Evolutionary conservation across 2,113 vertebrate genomes (phyloP).

Genomic region (Rhea pennata): DNA sequence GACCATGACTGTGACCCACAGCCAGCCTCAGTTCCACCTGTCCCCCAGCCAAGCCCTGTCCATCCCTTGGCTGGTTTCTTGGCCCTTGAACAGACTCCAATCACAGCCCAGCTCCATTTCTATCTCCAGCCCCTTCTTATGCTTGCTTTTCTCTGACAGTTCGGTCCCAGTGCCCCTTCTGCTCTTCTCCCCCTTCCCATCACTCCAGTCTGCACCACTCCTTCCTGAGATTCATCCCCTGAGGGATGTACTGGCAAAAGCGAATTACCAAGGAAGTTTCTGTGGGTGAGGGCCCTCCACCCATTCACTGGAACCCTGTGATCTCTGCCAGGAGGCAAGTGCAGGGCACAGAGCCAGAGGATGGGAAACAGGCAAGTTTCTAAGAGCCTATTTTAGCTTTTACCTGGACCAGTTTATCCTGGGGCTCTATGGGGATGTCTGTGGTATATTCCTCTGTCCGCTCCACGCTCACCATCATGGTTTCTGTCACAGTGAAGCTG

Average conservation of each 20-base stretch:
- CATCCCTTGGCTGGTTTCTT: background rate
- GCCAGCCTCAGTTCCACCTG: background rate
- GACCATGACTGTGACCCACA: background rate
- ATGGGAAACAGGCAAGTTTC: background rate
- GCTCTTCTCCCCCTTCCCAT: background rate
- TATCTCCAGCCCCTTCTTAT: background rate
- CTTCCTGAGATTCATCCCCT: background rate
- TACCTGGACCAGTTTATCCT: conserved; percentile 77
- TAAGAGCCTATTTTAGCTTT: background rate
- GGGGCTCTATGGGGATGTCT: conserved; percentile 84
- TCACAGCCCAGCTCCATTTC: background rate
- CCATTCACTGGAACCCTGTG: background rate
- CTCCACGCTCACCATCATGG: conserved; percentile 96
- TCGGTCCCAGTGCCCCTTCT: background rate
- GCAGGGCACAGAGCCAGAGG: background rate
- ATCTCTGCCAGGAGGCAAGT: background rate
- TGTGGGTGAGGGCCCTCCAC: background rate
- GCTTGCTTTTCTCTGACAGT: background rate
- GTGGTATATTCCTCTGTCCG: conserved; percentile 91
- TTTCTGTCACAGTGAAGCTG: conserved; percentile 91
- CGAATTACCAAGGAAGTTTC: background rate
- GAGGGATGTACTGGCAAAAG: background rate
- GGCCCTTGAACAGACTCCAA: background rate
- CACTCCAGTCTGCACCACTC: background rate
- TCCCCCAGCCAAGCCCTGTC: background rate